Percentiles rank a stretch among this genome's conserved stretches.
Conservation (phyloP, 2,797 vertebrate genomes). For the Scolopax bukidnonensis region DNA sequence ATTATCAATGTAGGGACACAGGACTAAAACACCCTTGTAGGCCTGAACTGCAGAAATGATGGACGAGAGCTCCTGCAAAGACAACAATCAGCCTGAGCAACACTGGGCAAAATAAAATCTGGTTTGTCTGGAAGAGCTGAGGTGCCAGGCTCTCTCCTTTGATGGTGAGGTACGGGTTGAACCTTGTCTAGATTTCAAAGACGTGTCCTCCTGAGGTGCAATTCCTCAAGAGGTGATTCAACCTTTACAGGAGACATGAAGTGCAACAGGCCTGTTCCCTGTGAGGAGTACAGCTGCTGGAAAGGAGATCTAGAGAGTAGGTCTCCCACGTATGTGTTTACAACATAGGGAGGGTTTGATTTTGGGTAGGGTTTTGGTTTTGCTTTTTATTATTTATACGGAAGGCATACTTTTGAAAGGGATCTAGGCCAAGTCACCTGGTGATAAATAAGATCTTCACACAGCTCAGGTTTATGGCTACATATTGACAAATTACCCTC, state of each 20-base stretch:
- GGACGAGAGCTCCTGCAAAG: neutral
- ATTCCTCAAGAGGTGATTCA: neutral
- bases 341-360: neutral
- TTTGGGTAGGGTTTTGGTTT: fast-evolving
- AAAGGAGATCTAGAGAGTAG: neutral
- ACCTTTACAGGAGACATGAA: neutral
- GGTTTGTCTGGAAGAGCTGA: neutral
- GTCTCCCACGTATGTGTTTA: neutral
- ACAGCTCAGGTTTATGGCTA: constrained; percentile 4
- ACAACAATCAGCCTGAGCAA: neutral
- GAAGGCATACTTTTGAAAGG: neutral
- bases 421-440: neutral
- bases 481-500: constrained; percentile 32
- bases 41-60: neutral
- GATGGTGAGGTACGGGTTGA: neutral
- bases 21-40: neutral
- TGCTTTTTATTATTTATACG: neutral
- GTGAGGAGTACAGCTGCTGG: neutral
- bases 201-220: neutral
- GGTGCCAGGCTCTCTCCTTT: neutral
- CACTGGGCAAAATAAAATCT: neutral
- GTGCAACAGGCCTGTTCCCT: neutral
- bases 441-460: constrained; percentile 39
- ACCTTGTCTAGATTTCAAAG: neutral
- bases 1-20: fast-evolving